These are phyloP conservation scores for Axea sp. DNA, from an alignment of 2,888 invertebrate genomes.

Conservation along the genomic window DNA sequence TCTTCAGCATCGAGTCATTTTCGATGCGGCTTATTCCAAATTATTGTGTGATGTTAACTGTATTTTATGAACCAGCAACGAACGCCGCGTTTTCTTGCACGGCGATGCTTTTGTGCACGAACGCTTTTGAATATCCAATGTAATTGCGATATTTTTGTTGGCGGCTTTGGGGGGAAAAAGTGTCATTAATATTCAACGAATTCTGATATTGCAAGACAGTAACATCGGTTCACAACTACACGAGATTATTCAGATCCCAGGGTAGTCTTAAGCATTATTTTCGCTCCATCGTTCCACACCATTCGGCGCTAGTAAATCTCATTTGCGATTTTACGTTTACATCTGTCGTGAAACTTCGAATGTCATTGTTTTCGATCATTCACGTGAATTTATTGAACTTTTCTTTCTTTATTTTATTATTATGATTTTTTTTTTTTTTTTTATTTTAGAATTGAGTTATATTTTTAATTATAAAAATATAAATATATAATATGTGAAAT, in stretches of 20 bases:
- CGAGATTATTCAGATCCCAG: conserved; percentile 66
- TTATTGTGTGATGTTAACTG: conserved; percentile 4
- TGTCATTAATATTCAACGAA: conserved; percentile 64
- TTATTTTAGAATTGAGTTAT: too few relatives aligned
- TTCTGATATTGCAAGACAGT: conserved; percentile 59
- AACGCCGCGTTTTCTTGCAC: conserved; percentile 1
- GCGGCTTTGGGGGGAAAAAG: conserved; percentile 38
- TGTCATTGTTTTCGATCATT: conserved; percentile 49
- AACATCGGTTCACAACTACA: conserved; percentile 63
- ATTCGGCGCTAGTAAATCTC: conserved; percentile 64
- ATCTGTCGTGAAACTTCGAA: conserved; percentile 36
- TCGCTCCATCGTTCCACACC: conserved; percentile 64
- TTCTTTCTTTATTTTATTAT: too few relatives aligned
- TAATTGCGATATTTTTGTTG: conserved; percentile 54
- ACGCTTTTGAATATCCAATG: conserved; percentile 39
- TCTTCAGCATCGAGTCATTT: conserved; percentile 5
- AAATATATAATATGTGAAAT: too few relatives aligned
- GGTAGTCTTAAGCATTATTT: conserved; percentile 65
- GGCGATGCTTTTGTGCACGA: conserved; percentile 10
- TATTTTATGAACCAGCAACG: conserved; percentile 12
- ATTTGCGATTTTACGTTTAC: conserved; percentile 65
- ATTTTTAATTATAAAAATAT: too few relatives aligned
- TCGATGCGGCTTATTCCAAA: conserved; percentile 2
- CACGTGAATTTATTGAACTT: conserved; percentile 28
- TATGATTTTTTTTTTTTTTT: too few relatives aligned